Evolutionary conservation across 2,888 invertebrate species (phyloP).

Genomic region (Drosophila histrio): DNA sequence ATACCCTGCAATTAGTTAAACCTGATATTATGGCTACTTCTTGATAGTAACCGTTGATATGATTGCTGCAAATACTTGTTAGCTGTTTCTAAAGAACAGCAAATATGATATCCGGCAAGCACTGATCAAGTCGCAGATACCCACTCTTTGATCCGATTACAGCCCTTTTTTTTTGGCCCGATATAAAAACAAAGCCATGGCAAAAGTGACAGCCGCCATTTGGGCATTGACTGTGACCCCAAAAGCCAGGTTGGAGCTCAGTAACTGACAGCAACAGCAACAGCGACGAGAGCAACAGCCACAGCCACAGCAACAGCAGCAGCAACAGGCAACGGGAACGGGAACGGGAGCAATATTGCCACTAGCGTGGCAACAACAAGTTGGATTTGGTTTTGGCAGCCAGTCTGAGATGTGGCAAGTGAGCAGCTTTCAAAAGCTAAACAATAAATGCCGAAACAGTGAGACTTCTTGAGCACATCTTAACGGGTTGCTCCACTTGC

Average conservation of each 20-base stretch:
- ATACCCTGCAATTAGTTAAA: too few species aligned
- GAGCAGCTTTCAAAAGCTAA: conserved; percentile 19
- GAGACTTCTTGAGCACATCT: conserved; percentile 4
- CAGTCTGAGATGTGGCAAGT: conserved; percentile 4
- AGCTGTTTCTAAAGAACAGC: neutral
- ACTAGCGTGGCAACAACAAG: neutral
- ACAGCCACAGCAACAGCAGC: neutral
- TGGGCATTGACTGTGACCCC: conserved; percentile 37
- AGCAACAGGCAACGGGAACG: neutral
- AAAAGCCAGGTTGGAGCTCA: conserved; percentile 4
- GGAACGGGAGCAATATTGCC: neutral
- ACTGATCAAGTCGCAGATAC: neutral
- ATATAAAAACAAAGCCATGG: neutral
- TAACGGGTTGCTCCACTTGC: conserved; percentile 34
- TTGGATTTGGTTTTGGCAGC: conserved; percentile 23
- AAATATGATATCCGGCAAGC: neutral
- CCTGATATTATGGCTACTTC: too few species aligned
- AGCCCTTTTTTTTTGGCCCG: neutral
- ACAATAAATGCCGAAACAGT: conserved; percentile 29
- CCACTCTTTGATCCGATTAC: neutral
- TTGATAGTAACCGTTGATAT: too few species aligned
- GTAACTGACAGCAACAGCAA: conserved; percentile 11
- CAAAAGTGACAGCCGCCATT: conserved; percentile 43
- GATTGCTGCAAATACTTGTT: neutral
- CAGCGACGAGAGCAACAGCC: neutral